Evolutionary conservation across 2,113 vertebrate species (phyloP), one percentile per base, ranked within the genome.

Genomic region (Upupa epops): DNA sequence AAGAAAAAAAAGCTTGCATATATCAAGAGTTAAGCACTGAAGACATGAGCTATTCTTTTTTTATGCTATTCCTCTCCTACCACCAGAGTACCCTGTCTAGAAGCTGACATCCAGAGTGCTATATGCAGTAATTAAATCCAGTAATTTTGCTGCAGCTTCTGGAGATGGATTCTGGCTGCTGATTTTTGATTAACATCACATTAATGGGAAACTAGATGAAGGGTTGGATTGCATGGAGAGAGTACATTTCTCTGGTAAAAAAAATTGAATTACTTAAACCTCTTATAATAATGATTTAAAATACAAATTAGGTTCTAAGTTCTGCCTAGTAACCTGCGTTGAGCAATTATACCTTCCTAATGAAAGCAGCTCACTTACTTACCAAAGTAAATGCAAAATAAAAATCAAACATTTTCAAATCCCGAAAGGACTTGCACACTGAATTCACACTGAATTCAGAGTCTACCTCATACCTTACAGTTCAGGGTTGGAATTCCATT

Each of bases 201-300:
- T 81, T 91, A 94, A 77, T 70, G 65, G 49, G 58, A 87, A 87
- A 75, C 37, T 70, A 90, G 89, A 72, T 56, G 42, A 81, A 90
- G 11, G 70, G 86, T 21, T 88, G 68, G 71, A 70, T 60, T 86
- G 6, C 52, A 70, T 42, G 17, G 56, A 75, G 32, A 13, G 64
- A n/a, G 8, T 42, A 9, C 34, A 40, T 40, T 48, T 64, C 75
- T 24, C 16, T 14, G 14, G 6, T 2, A 64, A 87, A 93, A 89
- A 55, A 1, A n/a, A n/a, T 42, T 13, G 51, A 76, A 51, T 70
- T 54, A 63, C 76, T 89, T 86, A 79, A 55, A 14, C 29, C 17
- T 40, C 45, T 83, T 80, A 84, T 42, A 89, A 72, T 25, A 77
- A 70, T 46, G 15, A 71, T 89, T 88, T 54, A 73, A 91, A 94